These are phyloP conservation scores for Crocuta crocuta DNA, from an alignment of 2,113 vertebrate genomes.

Conservation along the genomic window DNA sequence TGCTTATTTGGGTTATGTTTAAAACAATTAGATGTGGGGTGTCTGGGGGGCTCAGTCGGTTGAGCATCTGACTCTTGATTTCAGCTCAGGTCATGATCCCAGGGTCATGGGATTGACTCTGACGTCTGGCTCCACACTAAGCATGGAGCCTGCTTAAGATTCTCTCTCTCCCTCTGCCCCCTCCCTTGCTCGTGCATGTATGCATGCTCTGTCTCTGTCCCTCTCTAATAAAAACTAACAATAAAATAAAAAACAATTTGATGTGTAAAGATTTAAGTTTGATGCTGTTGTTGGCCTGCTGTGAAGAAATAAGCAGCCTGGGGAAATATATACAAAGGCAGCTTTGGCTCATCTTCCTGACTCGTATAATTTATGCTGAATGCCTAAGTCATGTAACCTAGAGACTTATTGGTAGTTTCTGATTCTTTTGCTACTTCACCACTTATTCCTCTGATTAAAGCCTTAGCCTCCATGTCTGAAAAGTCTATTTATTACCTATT, in stretches of 20 bases:
- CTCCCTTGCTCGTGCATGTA: too few species aligned
- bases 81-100: too few species aligned
- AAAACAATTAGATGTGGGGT: background rate
- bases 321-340: background rate
- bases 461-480: background rate
- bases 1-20: background rate
- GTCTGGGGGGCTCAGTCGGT: too few species aligned
- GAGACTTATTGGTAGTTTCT: background rate
- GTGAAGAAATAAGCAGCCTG: background rate
- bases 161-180: too few species aligned
- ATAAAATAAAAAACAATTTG: background rate
- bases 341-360: background rate
- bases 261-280: background rate
- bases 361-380: background rate
- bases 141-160: too few species aligned
- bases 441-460: background rate
- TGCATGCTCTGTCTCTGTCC: too few species aligned
- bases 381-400: background rate
- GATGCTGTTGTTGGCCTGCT: background rate
- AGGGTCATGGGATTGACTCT: too few species aligned
- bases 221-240: too few species aligned
- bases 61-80: too few species aligned
- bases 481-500: background rate
- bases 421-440: background rate
- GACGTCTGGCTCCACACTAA: too few species aligned